A percentile compares a stretch with the other conserved stretches of the same genome.
Evolutionary conservation across 2,888 invertebrate genomes (phyloP).

Genomic region (Panorpa germanica): DNA sequence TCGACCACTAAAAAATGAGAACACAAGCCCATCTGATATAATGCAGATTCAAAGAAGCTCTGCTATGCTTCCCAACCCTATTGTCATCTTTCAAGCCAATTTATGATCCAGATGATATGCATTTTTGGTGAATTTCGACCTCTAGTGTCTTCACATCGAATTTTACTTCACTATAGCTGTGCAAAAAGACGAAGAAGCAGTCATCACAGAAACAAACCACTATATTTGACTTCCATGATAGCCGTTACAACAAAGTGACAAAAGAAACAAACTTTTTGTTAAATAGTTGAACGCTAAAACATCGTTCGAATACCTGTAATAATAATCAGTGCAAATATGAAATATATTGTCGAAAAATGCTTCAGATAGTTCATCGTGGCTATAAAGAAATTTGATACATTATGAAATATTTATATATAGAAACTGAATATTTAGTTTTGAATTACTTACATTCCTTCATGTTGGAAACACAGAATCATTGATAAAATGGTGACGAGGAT

Average conservation of each 20-base stretch:
- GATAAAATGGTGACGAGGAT: conserved; percentile 45
- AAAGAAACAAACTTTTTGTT: too few relatives aligned
- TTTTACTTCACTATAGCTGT: background rate
- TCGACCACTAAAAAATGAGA: too few relatives aligned
- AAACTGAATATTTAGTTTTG: conserved; percentile 4
- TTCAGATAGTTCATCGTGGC: conserved; percentile 43
- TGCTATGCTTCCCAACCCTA: too few relatives aligned
- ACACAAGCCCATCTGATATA: too few relatives aligned
- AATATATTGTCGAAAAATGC: conserved; percentile 48
- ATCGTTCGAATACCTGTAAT: too few relatives aligned
- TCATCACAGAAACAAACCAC: conserved; percentile 1
- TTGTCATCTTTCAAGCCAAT: too few relatives aligned
- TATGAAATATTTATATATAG: conserved; percentile 13
- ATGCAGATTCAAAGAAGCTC: too few relatives aligned
- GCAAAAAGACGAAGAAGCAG: conserved; percentile 6
- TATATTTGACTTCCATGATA: too few relatives aligned
- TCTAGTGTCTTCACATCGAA: background rate
- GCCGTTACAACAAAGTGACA: conserved; percentile 11
- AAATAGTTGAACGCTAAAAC: too few relatives aligned
- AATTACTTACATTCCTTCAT: conserved; percentile 53
- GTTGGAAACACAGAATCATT: conserved; percentile 54
- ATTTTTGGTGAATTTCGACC: too few relatives aligned
- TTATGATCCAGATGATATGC: too few relatives aligned
- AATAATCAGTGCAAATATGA: conserved; percentile 48
- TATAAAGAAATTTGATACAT: conserved; percentile 28